Base-by-base conservation (phyloP, 2,888 invertebrate species). In the Agelastica alni region DNA sequence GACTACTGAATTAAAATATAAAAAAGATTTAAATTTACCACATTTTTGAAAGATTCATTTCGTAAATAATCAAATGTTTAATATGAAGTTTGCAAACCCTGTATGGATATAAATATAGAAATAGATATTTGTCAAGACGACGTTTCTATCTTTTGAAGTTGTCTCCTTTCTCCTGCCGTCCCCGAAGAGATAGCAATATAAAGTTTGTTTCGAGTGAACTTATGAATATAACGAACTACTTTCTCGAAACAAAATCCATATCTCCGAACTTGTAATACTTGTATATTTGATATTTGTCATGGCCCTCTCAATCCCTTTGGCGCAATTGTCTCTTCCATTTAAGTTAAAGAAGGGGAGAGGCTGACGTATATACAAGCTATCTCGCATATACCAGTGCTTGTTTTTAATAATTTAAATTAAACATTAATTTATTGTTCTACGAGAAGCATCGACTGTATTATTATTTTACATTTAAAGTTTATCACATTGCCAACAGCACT, bases 171-270 rank as follows among this genome's bases (percentile, higher is more conserved):
- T 39, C 17, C 4, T 9, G 37, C 32, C 44, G 58, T 60, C 60
- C 52, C 60, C 61, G 58, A 48, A 56, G 62, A 63, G 66, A 64
- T 66, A 59, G 70, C 67, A 71, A 72, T 73, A 73, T 73, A 71
- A 72, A 73, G 72, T 73, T 73, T 72, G 68, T 69, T 69, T 70
- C 70, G 68, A 69, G 67, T 65, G 69, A 71, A 73, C 70, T 73
- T 72, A 70, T 68, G 70, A 72, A 70, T 69, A 68, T 69, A 68
- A 66, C 64, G 68, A 68, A 68, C 67, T 68, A 68, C 65, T 68
- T 62, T 65, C 65, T 63, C 55, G 67, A 63, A 64, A 67, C 66
- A 70, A 67, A 72, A 72, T 71, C 72, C 70, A 72, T 72, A 72
- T 71, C 70, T 70, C 67, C 67, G 65, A 71, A 71, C 67, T 71